Evolutionary conservation across 2,113 vertebrate genomes (phyloP).

Genomic region (Otocyon megalotis): DNA sequence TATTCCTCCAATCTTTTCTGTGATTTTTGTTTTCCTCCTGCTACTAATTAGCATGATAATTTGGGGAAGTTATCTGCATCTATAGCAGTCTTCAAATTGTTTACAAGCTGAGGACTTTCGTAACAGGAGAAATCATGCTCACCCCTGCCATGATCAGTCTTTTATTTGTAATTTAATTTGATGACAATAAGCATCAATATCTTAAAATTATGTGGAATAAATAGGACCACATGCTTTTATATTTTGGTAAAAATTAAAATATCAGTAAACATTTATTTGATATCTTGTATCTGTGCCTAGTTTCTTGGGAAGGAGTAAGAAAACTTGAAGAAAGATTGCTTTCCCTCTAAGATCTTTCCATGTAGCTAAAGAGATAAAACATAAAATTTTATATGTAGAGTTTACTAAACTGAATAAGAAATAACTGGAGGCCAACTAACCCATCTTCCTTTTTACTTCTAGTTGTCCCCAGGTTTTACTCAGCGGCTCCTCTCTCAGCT

Average conservation of each 20-base stretch:
- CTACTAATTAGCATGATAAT: background rate
- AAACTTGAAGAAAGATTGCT: background rate
- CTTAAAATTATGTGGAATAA: background rate
- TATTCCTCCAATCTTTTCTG: conserved; percentile 44
- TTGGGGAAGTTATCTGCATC: background rate
- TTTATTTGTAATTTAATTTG: conserved; percentile 32
- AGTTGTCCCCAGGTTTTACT: background rate
- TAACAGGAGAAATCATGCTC: background rate
- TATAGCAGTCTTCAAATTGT: background rate
- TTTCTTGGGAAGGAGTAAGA: conserved; percentile 50
- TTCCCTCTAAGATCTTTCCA: background rate
- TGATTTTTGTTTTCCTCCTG: background rate
- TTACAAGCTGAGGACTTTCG: background rate
- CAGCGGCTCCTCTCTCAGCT: background rate
- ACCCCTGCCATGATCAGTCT: background rate
- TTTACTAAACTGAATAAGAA: background rate
- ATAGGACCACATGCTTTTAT: background rate
- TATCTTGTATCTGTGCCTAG: background rate
- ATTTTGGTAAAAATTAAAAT: conserved; percentile 40
- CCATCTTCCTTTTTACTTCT: background rate
- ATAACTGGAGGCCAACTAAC: background rate
- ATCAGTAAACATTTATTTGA: background rate
- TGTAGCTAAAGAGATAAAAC: conserved; percentile 12
- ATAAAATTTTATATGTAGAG: background rate
- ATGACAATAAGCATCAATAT: background rate